Conservation (phyloP, 2,113 vertebrate genomes). For the Anoplopoma fimbria region DNA sequence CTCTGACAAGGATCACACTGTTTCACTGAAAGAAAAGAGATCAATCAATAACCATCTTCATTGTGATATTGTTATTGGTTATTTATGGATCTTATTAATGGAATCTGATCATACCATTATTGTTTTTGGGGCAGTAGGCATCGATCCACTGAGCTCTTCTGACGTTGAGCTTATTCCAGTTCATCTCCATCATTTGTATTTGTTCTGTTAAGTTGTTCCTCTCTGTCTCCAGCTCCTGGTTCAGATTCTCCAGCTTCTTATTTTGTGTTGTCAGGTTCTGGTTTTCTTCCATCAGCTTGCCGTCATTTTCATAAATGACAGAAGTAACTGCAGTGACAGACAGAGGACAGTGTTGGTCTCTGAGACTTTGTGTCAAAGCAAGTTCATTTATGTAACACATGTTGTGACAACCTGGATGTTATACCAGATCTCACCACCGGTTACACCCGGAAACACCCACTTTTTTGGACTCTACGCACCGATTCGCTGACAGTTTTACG, state of each 20-base stretch:
- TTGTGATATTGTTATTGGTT: neutral
- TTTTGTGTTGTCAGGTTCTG: neutral
- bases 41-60: neutral
- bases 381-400: too few relatives aligned
- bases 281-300: neutral
- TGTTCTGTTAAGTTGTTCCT: neutral
- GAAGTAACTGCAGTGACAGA: neutral
- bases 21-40: neutral
- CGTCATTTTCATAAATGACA: neutral
- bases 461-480: too few relatives aligned
- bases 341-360: neutral
- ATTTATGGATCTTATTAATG: neutral
- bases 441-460: too few relatives aligned
- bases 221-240: neutral
- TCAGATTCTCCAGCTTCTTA: neutral
- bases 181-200: neutral
- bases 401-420: too few relatives aligned
- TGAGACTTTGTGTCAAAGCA: neutral
- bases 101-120: neutral
- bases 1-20: rapidly evolving
- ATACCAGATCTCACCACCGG: too few relatives aligned
- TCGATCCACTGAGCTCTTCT: conserved; percentile 44
- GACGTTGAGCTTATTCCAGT: rapidly evolving
- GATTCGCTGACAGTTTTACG: too few relatives aligned
- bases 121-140: conserved; percentile 23